Evolutionary conservation across 92 coral and sea anemone genomes (phyloP).

Genomic region (Muricea muricata): DNA sequence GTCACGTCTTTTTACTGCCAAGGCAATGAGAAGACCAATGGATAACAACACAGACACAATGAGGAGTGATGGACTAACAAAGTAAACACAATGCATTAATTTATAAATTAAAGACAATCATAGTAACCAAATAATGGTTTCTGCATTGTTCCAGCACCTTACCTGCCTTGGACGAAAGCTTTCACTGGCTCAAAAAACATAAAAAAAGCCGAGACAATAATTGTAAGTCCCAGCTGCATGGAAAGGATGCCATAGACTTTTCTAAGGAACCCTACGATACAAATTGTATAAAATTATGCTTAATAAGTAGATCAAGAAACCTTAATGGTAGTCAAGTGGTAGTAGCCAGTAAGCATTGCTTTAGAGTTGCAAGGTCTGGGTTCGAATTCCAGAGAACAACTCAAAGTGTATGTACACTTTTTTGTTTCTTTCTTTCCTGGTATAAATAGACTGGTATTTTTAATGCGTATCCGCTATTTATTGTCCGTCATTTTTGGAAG

Average conservation of each 20-base stretch:
- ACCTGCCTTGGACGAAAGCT: constrained; percentile 88
- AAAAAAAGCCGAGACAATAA: constrained; percentile 81
- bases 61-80: constrained; percentile 82
- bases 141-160: not conserved
- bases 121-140: too few relatives aligned
- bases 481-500: too few relatives aligned
- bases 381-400: too few relatives aligned
- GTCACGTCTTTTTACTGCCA: constrained; percentile 90
- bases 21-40: constrained; percentile 84
- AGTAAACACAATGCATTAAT: not conserved
- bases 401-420: too few relatives aligned
- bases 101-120: too few relatives aligned
- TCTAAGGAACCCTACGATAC: constrained; percentile 80
- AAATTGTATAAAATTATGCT: not conserved
- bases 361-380: too few relatives aligned
- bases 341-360: too few relatives aligned
- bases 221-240: constrained; percentile 89
- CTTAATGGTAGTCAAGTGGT: not conserved
- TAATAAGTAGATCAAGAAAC: not conserved
- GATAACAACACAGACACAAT: constrained; percentile 84
- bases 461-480: too few relatives aligned
- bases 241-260: constrained; percentile 97
- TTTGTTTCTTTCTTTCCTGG: too few relatives aligned
- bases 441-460: too few relatives aligned
- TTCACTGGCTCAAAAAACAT: constrained; percentile 90